Conservation (phyloP, 2,888 invertebrate genomes). For the Invenusta paracnida region DNA sequence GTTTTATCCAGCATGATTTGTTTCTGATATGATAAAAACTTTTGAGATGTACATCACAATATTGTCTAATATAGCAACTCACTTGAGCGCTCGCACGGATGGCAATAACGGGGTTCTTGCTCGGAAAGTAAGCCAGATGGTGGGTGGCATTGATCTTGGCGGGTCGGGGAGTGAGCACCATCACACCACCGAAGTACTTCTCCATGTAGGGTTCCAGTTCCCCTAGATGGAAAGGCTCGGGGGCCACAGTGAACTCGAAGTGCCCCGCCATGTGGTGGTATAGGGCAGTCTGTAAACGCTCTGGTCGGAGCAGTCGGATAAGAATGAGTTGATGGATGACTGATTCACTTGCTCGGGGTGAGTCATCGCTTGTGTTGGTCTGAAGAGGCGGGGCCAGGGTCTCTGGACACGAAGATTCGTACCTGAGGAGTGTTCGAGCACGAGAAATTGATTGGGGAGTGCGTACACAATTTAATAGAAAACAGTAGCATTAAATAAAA, state of each 20-base stretch:
- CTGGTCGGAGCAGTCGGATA: conserved; percentile 57
- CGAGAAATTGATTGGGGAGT: too few relatives aligned
- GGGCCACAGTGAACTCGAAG: conserved; percentile 48
- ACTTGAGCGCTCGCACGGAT: conserved; percentile 50
- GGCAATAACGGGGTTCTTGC: conserved; percentile 50
- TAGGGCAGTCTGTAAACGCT: conserved; percentile 55
- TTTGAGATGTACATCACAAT: too few relatives aligned
- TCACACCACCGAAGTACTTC: conserved; percentile 50
- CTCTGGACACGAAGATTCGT: conserved; percentile 52
- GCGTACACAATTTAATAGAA: too few relatives aligned
- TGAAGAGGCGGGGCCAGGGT: conserved; percentile 31
- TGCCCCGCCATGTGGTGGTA: conserved; percentile 52
- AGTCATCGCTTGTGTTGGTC: too few relatives aligned
- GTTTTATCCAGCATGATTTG: too few relatives aligned
- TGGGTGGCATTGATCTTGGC: conserved; percentile 19
- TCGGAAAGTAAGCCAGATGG: conserved; percentile 50
- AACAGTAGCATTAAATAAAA: too few relatives aligned
- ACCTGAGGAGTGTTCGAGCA: conserved; percentile 45
- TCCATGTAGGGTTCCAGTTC: conserved; percentile 47
- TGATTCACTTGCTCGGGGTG: too few relatives aligned
- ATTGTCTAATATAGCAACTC: too few relatives aligned
- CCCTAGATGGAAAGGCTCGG: conserved; percentile 49
- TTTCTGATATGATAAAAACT: too few relatives aligned
- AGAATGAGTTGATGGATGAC: conserved; percentile 56
- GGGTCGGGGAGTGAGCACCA: conserved; percentile 51